Evolutionary conservation across 2,797 vertebrate species (phyloP).

Genomic region (Sebastolobus altivelis): DNA sequence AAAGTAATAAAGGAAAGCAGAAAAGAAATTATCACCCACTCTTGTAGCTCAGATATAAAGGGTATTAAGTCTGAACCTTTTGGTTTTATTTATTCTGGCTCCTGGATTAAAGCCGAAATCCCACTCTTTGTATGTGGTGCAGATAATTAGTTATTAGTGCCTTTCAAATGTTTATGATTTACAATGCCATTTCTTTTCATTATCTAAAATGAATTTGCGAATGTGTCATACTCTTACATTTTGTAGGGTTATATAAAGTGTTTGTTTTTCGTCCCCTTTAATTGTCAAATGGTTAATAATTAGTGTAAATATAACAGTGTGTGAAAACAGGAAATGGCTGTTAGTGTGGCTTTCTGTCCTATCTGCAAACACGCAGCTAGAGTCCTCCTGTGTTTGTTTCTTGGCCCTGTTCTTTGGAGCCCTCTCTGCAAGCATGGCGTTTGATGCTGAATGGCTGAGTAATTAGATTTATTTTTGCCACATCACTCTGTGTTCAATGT

Average conservation of each 20-base stretch:
- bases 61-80: slow-evolving; percentile 51
- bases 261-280: slow-evolving; percentile 1
- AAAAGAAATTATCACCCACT: slow-evolving; percentile 21
- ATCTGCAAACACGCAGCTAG: slow-evolving; percentile 62
- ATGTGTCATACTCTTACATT: slow-evolving; percentile 22
- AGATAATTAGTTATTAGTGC: slow-evolving; percentile 36
- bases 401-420: slow-evolving; percentile 59
- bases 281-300: slow-evolving; percentile 57
- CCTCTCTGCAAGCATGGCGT: slow-evolving; percentile 57
- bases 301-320: slow-evolving; percentile 50
- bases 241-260: slow-evolving; percentile 19
- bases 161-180: slow-evolving; percentile 48
- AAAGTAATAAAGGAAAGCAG: slow-evolving; percentile 38
- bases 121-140: slow-evolving; percentile 24
- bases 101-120: slow-evolving; percentile 57
- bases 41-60: slow-evolving; percentile 42
- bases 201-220: slow-evolving; percentile 51
- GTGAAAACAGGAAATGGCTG: slow-evolving; percentile 54
- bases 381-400: slow-evolving; percentile 64
- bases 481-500: slow-evolving; percentile 78
- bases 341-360: slow-evolving; percentile 40
- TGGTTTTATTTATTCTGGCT: slow-evolving; percentile 51
- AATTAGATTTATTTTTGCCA: slow-evolving; percentile 81
- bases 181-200: slow-evolving; percentile 18
- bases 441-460: slow-evolving; percentile 76